Evolutionary conservation across 2,888 invertebrate genomes (phyloP).

Genomic region (Ferrisia virgata): DNA sequence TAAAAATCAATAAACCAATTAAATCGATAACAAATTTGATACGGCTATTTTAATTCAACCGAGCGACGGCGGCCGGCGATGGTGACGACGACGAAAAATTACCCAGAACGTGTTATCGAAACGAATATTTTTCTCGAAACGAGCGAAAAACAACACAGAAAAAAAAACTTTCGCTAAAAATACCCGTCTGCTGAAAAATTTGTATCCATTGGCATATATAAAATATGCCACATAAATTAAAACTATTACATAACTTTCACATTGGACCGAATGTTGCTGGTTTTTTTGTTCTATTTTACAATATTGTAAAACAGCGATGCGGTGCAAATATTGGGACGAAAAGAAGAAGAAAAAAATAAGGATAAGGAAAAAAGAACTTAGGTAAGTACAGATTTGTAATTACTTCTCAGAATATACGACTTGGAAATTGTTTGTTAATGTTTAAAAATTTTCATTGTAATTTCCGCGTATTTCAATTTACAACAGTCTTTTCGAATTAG

Average conservation of each 20-base stretch:
- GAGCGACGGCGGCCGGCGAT: too few relatives aligned
- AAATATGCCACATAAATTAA: not conserved
- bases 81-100: not conserved
- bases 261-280: not conserved
- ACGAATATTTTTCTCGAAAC: not conserved
- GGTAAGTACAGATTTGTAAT: not conserved
- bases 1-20: slow-evolving; percentile 15
- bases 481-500: not conserved
- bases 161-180: not conserved
- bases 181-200: not conserved
- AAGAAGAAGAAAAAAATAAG: not conserved
- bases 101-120: not conserved
- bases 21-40: not conserved
- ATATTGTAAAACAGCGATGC: too few relatives aligned
- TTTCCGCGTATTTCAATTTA: not conserved
- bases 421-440: not conserved
- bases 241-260: slow-evolving; percentile 1
- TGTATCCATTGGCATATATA: not conserved
- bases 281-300: not conserved
- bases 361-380: not conserved
- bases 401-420: slow-evolving; percentile 18
- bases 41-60: not conserved
- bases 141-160: not conserved
- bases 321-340: not conserved
- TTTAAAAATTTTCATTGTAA: not conserved